These are phyloP conservation scores for Andrena trimmerana DNA, from an alignment of 2,888 invertebrate species.

Conservation along the genomic window DNA sequence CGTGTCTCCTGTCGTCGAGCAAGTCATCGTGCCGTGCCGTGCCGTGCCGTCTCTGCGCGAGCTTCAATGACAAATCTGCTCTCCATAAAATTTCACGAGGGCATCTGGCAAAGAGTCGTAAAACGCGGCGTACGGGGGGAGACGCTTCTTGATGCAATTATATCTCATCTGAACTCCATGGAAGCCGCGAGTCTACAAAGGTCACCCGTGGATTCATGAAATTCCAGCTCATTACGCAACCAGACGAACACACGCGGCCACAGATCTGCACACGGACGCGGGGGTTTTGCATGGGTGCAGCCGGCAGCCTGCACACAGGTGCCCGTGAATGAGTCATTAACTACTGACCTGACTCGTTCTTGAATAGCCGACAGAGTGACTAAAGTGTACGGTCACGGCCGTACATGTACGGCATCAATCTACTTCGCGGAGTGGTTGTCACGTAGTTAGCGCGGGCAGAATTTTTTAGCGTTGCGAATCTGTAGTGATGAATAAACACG, in stretches of 20 bases:
- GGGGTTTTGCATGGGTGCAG: conserved; percentile 11
- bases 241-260: conserved; percentile 17
- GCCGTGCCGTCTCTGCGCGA: too few species aligned
- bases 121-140: not conserved
- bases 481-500: not conserved
- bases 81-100: not conserved
- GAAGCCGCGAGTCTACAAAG: conserved; percentile 12
- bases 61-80: too few species aligned
- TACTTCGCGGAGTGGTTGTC: conserved; percentile 18
- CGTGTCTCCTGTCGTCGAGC: too few species aligned
- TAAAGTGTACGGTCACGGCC: conserved; percentile 48
- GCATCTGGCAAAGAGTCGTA: not conserved
- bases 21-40: too few species aligned
- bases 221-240: conserved; percentile 56
- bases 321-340: conserved; percentile 67
- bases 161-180: not conserved
- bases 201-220: conserved; percentile 41
- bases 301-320: conserved; percentile 42
- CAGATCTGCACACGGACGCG: not conserved
- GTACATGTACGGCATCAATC: conserved; percentile 38
- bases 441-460: not conserved
- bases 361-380: conserved; percentile 46
- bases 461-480: conserved; percentile 2
- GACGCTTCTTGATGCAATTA: conserved; percentile 13
- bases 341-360: conserved; percentile 57